phyloP scores from a whole-genome alignment of 2,888 invertebrate species.

The Pheosia tremula region DNA sequence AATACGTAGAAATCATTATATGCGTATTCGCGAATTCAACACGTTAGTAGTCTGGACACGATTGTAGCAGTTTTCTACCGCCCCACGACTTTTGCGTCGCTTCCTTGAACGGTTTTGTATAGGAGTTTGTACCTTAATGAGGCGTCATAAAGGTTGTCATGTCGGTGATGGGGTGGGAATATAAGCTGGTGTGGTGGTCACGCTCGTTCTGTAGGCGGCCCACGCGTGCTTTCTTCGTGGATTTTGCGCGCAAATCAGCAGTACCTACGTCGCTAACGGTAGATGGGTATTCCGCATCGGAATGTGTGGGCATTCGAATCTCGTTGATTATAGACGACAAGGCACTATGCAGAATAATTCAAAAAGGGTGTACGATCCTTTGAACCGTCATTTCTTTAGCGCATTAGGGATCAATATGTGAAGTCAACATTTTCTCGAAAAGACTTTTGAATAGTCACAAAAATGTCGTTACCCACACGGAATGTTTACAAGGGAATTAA shows the following conservation, averaged over 20 bases:
- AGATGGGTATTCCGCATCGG: constrained; percentile 70
- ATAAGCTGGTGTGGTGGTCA: constrained; percentile 46
- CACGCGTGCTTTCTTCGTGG: constrained; percentile 81
- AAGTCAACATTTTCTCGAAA: too few relatives aligned
- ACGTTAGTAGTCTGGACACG: constrained; percentile 71
- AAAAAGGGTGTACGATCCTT: too few relatives aligned
- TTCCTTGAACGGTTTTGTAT: constrained; percentile 45
- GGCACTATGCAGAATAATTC: too few relatives aligned
- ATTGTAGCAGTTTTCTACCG: constrained; percentile 70
- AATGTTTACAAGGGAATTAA: too few relatives aligned
- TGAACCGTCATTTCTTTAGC: too few relatives aligned
- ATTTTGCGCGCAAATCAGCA: constrained; percentile 80
- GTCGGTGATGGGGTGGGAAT: constrained; percentile 19
- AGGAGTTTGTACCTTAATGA: constrained; percentile 56
- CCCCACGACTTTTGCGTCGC: constrained; percentile 38
- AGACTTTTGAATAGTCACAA: too few relatives aligned
- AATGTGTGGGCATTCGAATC: constrained; percentile 55
- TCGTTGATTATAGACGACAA: constrained; percentile 33
- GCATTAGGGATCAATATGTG: too few relatives aligned
- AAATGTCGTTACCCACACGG: too few relatives aligned
- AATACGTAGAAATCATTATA: constrained; percentile 78
- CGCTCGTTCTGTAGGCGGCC: constrained; percentile 65
- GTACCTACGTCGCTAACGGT: constrained; percentile 73
- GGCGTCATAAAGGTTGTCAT: constrained; percentile 36
- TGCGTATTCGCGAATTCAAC: constrained; percentile 75